phyloP scores from a whole-genome alignment of 1,140 invertebrate genomes.

The Lucilia sericata region DNA sequence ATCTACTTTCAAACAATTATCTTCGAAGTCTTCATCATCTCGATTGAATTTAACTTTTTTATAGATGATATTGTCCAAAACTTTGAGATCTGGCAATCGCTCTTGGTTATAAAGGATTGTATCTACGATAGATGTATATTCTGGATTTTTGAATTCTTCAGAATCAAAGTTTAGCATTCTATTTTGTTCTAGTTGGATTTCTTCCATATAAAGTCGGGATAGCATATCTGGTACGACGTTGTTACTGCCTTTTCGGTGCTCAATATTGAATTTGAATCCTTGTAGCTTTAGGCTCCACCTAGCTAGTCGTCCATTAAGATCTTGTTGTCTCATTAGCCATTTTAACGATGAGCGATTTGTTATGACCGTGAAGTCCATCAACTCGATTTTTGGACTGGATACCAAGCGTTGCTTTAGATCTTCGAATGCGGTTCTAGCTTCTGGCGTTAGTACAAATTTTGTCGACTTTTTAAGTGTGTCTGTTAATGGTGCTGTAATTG shows the following conservation, averaged over 20 bases:
- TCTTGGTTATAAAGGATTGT: background rate
- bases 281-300: conserved; percentile 10
- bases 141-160: background rate
- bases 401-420: conserved; percentile 54
- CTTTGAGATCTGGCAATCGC: conserved; percentile 24
- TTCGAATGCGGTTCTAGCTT: conserved; percentile 58
- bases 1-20: background rate
- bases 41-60: background rate
- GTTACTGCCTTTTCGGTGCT: conserved; percentile 57
- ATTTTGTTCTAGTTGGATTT: background rate
- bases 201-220: conserved; percentile 48
- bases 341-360: conserved; percentile 53
- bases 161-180: conserved; percentile 4
- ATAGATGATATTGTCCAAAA: background rate
- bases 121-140: background rate
- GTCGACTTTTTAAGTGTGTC: conserved; percentile 45
- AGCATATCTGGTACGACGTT: conserved; percentile 57
- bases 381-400: conserved; percentile 63
- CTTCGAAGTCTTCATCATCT: background rate
- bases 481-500: conserved; percentile 48
- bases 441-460: conserved; percentile 51
- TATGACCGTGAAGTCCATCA: conserved; percentile 63
- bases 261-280: conserved; percentile 29
- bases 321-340: conserved; percentile 54
- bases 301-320: background rate